Percentiles rank a stretch among this genome's conserved stretches.
Conservation (phyloP, 64 coral and sea anemone genomes). For the Trachythela sp. region DNA sequence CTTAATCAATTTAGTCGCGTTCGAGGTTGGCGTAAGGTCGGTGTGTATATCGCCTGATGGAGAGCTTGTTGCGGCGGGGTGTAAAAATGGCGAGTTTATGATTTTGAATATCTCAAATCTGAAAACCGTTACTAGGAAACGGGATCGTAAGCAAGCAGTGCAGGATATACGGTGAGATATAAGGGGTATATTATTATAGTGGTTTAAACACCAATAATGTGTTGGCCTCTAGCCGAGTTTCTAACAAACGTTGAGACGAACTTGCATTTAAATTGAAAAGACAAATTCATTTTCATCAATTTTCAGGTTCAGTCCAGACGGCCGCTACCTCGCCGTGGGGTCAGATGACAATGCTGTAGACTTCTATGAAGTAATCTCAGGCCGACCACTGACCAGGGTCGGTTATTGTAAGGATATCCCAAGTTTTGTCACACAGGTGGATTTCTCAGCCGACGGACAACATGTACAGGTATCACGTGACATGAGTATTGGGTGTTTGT, state of each 20-base stretch:
- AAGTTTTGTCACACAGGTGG: constrained; percentile 89
- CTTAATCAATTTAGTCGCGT: constrained; percentile 60
- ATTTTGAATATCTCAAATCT: constrained; percentile 70
- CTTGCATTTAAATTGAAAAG: too few species aligned
- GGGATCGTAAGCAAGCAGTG: constrained; percentile 73
- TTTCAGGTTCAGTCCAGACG: constrained; percentile 84
- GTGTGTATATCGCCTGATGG: constrained; percentile 86
- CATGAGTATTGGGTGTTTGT: neutral
- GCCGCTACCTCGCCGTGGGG: constrained; percentile 76
- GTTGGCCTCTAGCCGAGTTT: too few species aligned
- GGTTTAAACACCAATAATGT: too few species aligned
- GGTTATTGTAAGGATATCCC: constrained; percentile 95
- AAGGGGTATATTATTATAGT: too few species aligned
- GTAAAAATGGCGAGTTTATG: constrained; percentile 83
- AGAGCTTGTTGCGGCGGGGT: constrained; percentile 79
- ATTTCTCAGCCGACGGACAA: constrained; percentile 94
- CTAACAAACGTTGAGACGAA: too few species aligned
- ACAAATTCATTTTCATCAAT: neutral
- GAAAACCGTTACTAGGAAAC: constrained; percentile 62
- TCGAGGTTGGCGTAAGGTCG: constrained; percentile 70
- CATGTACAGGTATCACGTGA: constrained; percentile 71
- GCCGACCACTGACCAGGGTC: constrained; percentile 55
- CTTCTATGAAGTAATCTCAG: constrained; percentile 76
- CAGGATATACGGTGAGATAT: constrained; percentile 69
- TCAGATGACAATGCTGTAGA: constrained; percentile 91